Percentiles rank a stretch among this genome's conserved stretches.
Evolutionary conservation across 2,113 vertebrate genomes (phyloP).

Genomic region (Carlito syrichta): DNA sequence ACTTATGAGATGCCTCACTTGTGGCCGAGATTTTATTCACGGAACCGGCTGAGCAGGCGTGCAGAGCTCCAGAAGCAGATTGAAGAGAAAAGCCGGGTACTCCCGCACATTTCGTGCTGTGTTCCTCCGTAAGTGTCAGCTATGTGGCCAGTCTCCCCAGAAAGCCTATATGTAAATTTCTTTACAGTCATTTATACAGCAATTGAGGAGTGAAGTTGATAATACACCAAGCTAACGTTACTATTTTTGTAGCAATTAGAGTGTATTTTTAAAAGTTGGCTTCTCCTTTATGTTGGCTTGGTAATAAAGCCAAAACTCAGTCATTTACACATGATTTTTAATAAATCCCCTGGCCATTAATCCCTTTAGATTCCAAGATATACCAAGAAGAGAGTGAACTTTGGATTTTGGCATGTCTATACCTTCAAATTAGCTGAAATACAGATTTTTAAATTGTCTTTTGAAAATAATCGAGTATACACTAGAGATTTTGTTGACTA

Average conservation of each 20-base stretch:
- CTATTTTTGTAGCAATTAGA: neutral
- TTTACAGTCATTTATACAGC: neutral
- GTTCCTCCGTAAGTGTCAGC: neutral
- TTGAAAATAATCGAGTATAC: constrained; percentile 67
- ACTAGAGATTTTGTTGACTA: constrained; percentile 56
- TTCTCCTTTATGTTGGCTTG: constrained; percentile 42
- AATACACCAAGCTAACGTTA: neutral
- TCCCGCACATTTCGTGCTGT: neutral
- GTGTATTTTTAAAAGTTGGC: neutral
- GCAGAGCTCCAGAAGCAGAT: neutral
- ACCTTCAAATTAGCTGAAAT: constrained; percentile 56
- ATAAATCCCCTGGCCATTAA: constrained; percentile 37
- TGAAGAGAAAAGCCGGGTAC: neutral
- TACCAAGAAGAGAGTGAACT: constrained; percentile 46
- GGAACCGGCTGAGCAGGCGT: neutral
- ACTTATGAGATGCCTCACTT: neutral
- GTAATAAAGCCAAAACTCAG: constrained; percentile 47
- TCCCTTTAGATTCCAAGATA: constrained; percentile 46
- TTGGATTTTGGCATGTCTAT: constrained; percentile 44
- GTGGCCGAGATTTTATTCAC: constrained; percentile 16
- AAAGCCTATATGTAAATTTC: neutral
- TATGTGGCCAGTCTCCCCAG: neutral
- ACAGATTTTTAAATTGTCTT: constrained; percentile 55
- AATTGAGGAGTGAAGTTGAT: neutral
- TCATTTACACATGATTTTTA: constrained; percentile 52